Evolutionary conservation across 2,888 invertebrate species (phyloP).

Genomic region (Plutella xylostella): DNA sequence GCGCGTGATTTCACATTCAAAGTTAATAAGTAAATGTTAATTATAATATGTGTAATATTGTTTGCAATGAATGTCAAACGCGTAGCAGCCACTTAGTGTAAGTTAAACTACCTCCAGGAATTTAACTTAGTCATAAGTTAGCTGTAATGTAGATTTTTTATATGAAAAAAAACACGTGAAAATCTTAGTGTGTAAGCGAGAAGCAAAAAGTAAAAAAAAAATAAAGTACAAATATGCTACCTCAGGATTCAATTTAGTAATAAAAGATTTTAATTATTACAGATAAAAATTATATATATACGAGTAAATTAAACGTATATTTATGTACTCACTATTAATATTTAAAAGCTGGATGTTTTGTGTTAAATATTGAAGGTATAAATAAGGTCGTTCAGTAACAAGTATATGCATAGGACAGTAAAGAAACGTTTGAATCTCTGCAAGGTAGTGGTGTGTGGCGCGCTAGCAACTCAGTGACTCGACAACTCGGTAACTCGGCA

Average conservation of each 20-base stretch:
- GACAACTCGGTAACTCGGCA: too few species aligned
- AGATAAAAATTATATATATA: constrained; percentile 18
- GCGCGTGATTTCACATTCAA: constrained; percentile 20
- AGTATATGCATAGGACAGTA: constrained; percentile 13
- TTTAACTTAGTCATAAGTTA: constrained; percentile 55
- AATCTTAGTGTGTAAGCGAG: constrained; percentile 48
- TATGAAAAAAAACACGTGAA: constrained; percentile 53
- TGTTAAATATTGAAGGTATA: constrained; percentile 10
- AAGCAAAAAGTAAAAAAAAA: constrained; percentile 40
- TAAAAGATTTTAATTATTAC: constrained; percentile 22
- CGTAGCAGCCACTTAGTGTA: constrained; percentile 42
- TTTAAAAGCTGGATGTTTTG: constrained; percentile 15
- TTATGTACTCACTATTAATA: constrained; percentile 22
- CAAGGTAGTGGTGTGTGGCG: constrained; percentile 40
- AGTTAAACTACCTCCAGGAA: constrained; percentile 69
- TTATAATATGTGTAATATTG: neutral
- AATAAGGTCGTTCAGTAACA: constrained; percentile 12
- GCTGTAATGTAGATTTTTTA: constrained; percentile 65
- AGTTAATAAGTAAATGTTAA: neutral
- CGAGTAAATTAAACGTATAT: constrained; percentile 22
- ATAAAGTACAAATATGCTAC: constrained; percentile 68
- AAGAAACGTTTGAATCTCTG: constrained; percentile 67
- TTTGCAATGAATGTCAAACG: constrained; percentile 26
- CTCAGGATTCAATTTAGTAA: constrained; percentile 57
- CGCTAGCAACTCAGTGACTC: constrained; percentile 44